Conservation (phyloP, 2,797 vertebrate species). For the Adelosebastes latens region DNA sequence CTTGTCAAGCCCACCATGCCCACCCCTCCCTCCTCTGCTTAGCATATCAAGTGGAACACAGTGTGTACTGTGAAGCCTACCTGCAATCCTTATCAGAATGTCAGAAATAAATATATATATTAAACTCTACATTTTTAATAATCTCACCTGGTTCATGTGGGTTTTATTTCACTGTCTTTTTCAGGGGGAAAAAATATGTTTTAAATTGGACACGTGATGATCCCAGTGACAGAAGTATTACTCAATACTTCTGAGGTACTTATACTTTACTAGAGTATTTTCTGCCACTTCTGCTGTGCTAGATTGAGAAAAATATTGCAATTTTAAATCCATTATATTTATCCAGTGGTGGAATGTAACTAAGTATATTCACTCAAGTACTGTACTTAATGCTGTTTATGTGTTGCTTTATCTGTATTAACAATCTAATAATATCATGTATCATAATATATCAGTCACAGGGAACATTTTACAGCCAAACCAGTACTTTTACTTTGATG, state of each 20-base stretch:
- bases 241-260: neutral
- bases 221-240: neutral
- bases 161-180: slow-evolving; percentile 49
- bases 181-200: neutral
- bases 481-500: neutral
- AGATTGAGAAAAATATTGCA: neutral
- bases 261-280: neutral
- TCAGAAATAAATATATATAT: slow-evolving; percentile 88
- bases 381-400: neutral
- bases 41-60: slow-evolving; percentile 87
- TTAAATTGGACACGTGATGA: neutral
- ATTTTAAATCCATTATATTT: neutral
- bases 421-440: neutral
- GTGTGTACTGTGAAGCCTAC: slow-evolving; percentile 86
- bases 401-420: no score
- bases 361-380: neutral
- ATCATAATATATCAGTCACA: neutral
- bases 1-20: slow-evolving; percentile 75
- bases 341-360: neutral
- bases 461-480: neutral
- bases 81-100: slow-evolving; percentile 89
- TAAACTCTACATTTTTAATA: slow-evolving; percentile 88
- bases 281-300: neutral
- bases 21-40: slow-evolving; percentile 78
- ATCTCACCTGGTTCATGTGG: slow-evolving; percentile 51